Base-by-base conservation (phyloP, 2,797 vertebrate genomes). In the Pseudocheirus occidentalis region DNA sequence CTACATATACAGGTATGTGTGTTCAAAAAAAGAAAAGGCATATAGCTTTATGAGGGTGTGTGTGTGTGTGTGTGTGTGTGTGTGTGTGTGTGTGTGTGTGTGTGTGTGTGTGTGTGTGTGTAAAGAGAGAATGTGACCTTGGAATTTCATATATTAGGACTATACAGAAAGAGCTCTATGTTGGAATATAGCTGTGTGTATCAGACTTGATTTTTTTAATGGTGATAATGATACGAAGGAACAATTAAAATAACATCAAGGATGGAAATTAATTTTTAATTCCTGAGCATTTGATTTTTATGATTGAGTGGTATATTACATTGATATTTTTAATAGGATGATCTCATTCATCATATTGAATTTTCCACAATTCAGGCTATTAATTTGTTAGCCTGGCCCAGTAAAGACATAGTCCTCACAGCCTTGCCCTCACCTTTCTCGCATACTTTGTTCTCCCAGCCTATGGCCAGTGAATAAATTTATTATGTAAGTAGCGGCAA, bases 281-380 rank as follows among this genome's bases (percentile, higher is more conserved):
- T 90, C 31, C n/a, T 90, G 28, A 7, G 66, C 56, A 34, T 93
- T 57, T 92, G 62, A 46, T 29, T 93, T 97, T 92, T 92, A 95
- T 94, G 92, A 62, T 96, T 53, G 91, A 92, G 2, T 96, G 73
- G 24, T 28, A 40, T 92, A 94, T 94, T 95, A 95, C 92, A 18
- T 55, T 90, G 94, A 73, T 94, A 21, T 95, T 95, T 93, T 90
- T 87, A 81, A 55, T 90, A 90, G 31, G 55, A 52, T 97, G 96
- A 96, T 90, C 50, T 97, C 90, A 96, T 95, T 92, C 5, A 34
- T 94, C 91, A n/a, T 94, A 46, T 46, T 93, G 58, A 73, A n/a
- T 18, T 95, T 90, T 91, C 93, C 95, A 50, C 52, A 97, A 96
- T 53, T 89, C 55, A 53, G 31, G 90, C 94, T 96, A 50, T 97